Evolutionary conservation across 2,888 invertebrate species (phyloP), one percentile per base, ranked within the genome.

Genomic region (Pachycephus smyrnensis): DNA sequence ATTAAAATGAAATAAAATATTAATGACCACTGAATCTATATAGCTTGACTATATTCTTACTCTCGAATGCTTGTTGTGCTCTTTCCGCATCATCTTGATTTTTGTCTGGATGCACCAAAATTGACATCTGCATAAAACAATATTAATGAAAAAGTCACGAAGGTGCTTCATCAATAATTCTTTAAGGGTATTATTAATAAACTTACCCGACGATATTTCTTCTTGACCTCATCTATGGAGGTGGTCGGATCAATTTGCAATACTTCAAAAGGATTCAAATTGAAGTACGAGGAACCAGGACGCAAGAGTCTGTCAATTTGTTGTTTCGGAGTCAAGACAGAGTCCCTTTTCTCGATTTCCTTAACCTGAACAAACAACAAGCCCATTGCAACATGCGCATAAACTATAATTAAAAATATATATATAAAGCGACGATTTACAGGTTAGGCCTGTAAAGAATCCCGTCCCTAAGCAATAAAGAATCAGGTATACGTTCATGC

Each of bases 41-140:
- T 36, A 11, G 15, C 71, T 36, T 33, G 1, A 31, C 68, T 69
- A 40, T 12, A 68, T 73, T 32, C 90, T 87, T 88, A 93, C 93
- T 96, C 92, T 97, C 97, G 91, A 97, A 97, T 73, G 97, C 96
- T 90, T 96, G 95, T 91, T 99, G 98, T 2, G 99, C 98, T 90
- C 98, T 94, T 79, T 99, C 99, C 37, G 95, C 93, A 91, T 99
- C 98, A 92, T 99, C 98, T 93, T 96, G 96, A 93, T 99, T 99
- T 93, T 99, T 99, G 92, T 99, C 99, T 33, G 99, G 99, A 95
- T 99, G 99, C 68, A 99, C 98, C 88, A 99, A 94, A 91, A 99
- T 98, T 31, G 99, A 99, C 88, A 99, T 94, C 93, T 95, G 89
- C 76, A 88, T 86, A 81, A 77, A 79, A 75, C 77, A 75, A 76